Base-by-base conservation (phyloP, 2,797 vertebrate species). In the Leptodactylus fallax region DNA sequence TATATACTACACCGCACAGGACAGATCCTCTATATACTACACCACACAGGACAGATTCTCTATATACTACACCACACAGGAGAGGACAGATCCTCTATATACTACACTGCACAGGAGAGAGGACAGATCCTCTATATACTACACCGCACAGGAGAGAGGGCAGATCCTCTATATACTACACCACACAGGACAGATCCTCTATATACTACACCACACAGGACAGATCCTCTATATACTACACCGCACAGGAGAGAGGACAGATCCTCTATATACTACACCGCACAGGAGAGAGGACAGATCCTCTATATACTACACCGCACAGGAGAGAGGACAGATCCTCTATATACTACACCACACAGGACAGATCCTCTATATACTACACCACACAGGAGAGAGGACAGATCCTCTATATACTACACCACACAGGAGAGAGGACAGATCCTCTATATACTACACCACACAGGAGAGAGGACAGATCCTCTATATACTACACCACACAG, bases 271-370 rank as follows among this genome's bases (percentile, higher is more conserved):
- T 65, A 65, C 61, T 65, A 65, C 61, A 65, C 61, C 61, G 23
- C n/a, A 65, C 61, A 65, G 65, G 65, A 27, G 1, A 27, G 10
- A 65, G 65, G 65, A 27, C 10, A 27, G 10, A 27, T 67, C 65
- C 65, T 8, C 65, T 67, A 25, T 67, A 25, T 27, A 67, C 65
- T 27, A 14, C 63, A 67, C 65, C 65, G 14, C 65, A 27, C 65
- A 67, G 65, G 65, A 67, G 5, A 63, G 21, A 67, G 65, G 65
- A 67, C 7, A 63, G 21, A 9, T 23, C 36, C 36, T 36, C 36
- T 65, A 25, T 65, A 65, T 53, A 53, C 65, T 67, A 67, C 65
- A 65, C 65, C 65, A 67, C 65, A 67, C 65, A 67, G 65, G 65
- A 67, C 14, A 19, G 14, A 2, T 1, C 65, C 23, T 25, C 23